These are phyloP conservation scores for Egretta garzetta DNA, from an alignment of 2,113 vertebrate genomes.

Conservation along the genomic window DNA sequence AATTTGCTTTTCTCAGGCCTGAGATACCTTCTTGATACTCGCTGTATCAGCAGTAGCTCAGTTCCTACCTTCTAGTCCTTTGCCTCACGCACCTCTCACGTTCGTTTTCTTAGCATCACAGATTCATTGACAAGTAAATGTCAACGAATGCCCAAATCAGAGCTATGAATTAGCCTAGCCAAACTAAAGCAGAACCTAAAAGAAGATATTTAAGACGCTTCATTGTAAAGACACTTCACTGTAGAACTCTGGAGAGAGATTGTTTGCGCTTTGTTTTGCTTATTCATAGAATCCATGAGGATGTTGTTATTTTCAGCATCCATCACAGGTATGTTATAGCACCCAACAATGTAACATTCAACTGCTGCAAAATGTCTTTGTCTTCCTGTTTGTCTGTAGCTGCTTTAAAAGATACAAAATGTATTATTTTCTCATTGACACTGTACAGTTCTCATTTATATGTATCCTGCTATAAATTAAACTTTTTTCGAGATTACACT, in stretches of 20 bases:
- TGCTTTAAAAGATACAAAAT: background rate
- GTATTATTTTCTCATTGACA: background rate
- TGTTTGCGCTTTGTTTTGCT: background rate
- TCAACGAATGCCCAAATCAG: background rate
- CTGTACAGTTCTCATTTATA: background rate
- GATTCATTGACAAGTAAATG: background rate
- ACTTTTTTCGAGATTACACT: background rate
- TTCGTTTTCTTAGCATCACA: background rate
- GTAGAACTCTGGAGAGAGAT: background rate
- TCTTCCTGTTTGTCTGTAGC: background rate
- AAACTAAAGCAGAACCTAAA: background rate
- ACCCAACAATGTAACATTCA: background rate
- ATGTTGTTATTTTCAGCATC: background rate
- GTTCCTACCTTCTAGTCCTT: background rate
- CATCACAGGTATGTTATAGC: background rate
- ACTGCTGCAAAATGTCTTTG: background rate
- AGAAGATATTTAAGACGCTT: background rate
- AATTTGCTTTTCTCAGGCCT: background rate
- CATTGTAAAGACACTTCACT: background rate
- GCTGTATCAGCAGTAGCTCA: background rate
- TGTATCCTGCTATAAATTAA: background rate
- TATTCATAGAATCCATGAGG: background rate
- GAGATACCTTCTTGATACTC: no score
- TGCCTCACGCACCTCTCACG: background rate
- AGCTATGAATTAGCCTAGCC: background rate